These are phyloP conservation scores for Abscondita cerata DNA, from an alignment of 2,888 invertebrate genomes.

Conservation along the genomic window DNA sequence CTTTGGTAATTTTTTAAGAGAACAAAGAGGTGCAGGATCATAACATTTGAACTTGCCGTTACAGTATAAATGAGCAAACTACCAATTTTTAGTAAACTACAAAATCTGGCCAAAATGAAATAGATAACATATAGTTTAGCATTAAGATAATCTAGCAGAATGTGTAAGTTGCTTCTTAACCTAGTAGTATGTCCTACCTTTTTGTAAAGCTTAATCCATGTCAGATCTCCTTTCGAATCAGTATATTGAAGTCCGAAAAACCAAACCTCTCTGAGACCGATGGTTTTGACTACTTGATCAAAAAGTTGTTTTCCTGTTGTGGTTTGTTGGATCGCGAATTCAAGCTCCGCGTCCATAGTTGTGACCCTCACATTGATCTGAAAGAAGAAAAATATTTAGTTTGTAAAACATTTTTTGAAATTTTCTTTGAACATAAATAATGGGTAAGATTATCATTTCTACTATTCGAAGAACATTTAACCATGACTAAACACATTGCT, in stretches of 20 bases:
- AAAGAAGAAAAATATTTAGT: conserved; percentile 45
- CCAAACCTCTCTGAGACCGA: conserved; percentile 99
- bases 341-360: conserved; percentile 99
- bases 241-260: conserved; percentile 99
- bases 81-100: no score
- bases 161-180: no score
- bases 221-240: conserved; percentile 96
- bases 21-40: no score
- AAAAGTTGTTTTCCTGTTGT: conserved; percentile 99
- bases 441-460: neutral
- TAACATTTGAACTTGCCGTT: no score
- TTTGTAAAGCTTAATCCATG: conserved; percentile 99
- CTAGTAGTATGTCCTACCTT: conserved; percentile 73
- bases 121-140: no score
- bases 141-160: no score
- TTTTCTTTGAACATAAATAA: neutral
- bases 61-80: no score
- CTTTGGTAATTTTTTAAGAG: no score
- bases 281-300: conserved; percentile 99
- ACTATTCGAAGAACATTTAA: neutral
- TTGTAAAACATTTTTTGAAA: neutral
- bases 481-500: neutral
- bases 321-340: conserved; percentile 99
- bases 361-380: conserved; percentile 99
- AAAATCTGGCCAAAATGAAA: no score